phyloP scores from a whole-genome alignment of 2,797 vertebrate species.

The Loriculus beryllinus region DNA sequence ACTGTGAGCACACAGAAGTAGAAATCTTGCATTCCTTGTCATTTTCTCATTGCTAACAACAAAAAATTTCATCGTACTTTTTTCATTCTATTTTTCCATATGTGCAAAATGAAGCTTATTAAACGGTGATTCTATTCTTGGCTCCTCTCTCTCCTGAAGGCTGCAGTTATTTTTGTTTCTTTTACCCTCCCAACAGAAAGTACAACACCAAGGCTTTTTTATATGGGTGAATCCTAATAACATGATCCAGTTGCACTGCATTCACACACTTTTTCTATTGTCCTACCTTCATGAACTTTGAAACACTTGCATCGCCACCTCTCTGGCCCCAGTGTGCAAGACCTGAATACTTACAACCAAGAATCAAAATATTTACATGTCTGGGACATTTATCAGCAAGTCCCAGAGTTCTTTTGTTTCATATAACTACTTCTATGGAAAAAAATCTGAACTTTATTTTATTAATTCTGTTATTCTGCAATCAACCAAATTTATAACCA shows the following conservation, averaged over 20 bases:
- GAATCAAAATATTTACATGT: not conserved
- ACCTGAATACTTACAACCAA: not conserved
- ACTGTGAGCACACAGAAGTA: not conserved
- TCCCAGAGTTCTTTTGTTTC: not conserved
- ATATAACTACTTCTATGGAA: not conserved
- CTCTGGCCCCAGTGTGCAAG: rapidly evolving
- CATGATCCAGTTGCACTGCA: not conserved
- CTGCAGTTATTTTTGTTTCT: not conserved
- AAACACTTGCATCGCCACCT: not conserved
- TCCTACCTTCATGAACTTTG: not conserved
- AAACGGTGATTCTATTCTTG: not conserved
- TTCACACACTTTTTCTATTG: not conserved
- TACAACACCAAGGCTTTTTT: not conserved
- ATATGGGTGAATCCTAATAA: not conserved
- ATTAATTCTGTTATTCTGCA: not conserved
- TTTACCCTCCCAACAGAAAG: not conserved
- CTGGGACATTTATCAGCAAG: not conserved
- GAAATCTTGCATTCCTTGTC: not conserved
- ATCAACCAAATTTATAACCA: not conserved
- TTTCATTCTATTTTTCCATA: rapidly evolving
- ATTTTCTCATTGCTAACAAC: not conserved
- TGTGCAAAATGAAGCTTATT: not conserved
- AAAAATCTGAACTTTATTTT: not conserved
- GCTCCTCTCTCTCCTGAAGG: not conserved
- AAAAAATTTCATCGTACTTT: not conserved